These are phyloP conservation scores for Andricus curvator DNA, from an alignment of 2,888 invertebrate species.

Conservation along the genomic window DNA sequence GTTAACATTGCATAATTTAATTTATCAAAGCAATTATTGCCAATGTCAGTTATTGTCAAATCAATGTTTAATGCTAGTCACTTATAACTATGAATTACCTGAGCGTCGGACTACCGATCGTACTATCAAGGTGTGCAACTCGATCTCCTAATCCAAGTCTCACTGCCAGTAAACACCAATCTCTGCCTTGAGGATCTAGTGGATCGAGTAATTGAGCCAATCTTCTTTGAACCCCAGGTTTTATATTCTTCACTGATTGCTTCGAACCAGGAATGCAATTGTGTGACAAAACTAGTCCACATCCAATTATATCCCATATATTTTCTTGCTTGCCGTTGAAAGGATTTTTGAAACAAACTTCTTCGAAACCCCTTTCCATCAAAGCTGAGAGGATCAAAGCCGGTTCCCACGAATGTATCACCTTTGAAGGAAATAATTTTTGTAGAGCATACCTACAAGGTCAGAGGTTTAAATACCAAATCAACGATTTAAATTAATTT, in stretches of 20 bases:
- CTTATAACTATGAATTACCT: slow-evolving; percentile 60
- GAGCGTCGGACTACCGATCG: slow-evolving; percentile 73
- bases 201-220: slow-evolving; percentile 86
- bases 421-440: slow-evolving; percentile 52
- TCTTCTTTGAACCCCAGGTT: slow-evolving; percentile 81
- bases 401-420: slow-evolving; percentile 75
- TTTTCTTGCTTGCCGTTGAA: slow-evolving; percentile 73
- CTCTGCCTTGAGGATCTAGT: slow-evolving; percentile 85
- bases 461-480: not conserved
- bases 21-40: too few species aligned
- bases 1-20: too few species aligned
- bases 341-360: slow-evolving; percentile 73
- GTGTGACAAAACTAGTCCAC: slow-evolving; percentile 69
- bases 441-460: not conserved
- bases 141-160: slow-evolving; percentile 83
- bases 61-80: too few species aligned
- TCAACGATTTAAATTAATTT: not conserved
- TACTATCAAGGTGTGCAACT: slow-evolving; percentile 74
- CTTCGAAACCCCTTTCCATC: slow-evolving; percentile 72
- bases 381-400: slow-evolving; percentile 68
- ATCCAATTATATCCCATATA: slow-evolving; percentile 75
- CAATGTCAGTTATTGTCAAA: too few species aligned
- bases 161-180: slow-evolving; percentile 88
- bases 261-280: slow-evolving; percentile 73
- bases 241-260: slow-evolving; percentile 80